These are phyloP conservation scores for Athripsodes cinereus DNA, from an alignment of 2,888 invertebrate genomes.

Conservation along the genomic window DNA sequence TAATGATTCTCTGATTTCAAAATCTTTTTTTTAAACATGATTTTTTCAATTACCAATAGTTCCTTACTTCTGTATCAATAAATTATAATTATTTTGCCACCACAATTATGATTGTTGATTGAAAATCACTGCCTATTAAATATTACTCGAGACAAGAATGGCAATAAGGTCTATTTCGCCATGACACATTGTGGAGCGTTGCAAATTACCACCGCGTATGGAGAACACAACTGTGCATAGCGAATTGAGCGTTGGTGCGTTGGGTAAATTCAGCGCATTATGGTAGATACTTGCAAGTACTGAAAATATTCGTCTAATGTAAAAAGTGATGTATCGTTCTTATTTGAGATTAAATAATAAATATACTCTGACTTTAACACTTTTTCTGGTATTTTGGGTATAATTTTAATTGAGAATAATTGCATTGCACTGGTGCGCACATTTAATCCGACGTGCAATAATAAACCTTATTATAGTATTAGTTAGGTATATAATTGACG, in stretches of 20 bases:
- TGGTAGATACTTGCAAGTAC: not conserved
- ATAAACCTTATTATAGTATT: no score
- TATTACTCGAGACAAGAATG: not conserved
- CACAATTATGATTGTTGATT: not conserved
- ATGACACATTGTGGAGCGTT: conserved; percentile 5
- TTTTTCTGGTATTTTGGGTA: no score
- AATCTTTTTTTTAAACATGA: no score
- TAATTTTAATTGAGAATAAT: no score
- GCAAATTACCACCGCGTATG: conserved; percentile 7
- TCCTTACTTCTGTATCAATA: not conserved
- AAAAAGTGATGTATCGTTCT: not conserved
- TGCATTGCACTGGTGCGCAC: no score
- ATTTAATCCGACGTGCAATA: no score
- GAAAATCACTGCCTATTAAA: not conserved
- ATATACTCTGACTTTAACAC: not conserved
- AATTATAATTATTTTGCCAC: not conserved
- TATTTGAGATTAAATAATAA: not conserved
- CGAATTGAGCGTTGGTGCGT: conserved; percentile 22
- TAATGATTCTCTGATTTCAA: no score
- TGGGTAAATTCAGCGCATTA: not conserved
- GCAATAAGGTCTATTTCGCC: conserved; percentile 7
- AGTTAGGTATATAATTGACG: no score
- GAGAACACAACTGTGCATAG: conserved; percentile 23
- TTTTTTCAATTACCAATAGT: not conserved
- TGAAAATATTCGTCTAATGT: not conserved